Evolutionary conservation across 2,888 invertebrate species (phyloP).

Genomic region (Scotopteryx bipunctaria): DNA sequence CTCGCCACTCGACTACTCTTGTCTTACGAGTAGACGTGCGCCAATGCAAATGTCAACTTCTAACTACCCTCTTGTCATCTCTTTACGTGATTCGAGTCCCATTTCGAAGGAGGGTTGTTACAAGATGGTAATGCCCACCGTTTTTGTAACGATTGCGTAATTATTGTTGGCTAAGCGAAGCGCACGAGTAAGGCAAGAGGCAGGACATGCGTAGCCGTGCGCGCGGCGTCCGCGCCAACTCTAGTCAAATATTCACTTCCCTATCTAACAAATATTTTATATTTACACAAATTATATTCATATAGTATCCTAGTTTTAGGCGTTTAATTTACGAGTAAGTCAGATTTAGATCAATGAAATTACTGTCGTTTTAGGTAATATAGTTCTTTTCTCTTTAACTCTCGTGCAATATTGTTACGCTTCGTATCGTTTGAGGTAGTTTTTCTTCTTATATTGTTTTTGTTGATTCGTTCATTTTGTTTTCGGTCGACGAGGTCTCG

Average conservation of each 20-base stretch:
- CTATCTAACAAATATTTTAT: constrained; percentile 81
- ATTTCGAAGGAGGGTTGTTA: constrained; percentile 13
- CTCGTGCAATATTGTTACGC: constrained; percentile 81
- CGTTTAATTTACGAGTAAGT: constrained; percentile 77
- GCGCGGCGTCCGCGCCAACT: constrained; percentile 57
- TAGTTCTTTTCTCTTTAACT: constrained; percentile 68
- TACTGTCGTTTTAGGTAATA: constrained; percentile 59
- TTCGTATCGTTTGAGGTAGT: constrained; percentile 70
- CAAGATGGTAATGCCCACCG: constrained; percentile 7
- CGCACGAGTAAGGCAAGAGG: constrained; percentile 36
- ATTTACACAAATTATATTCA: constrained; percentile 84
- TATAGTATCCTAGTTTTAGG: constrained; percentile 84
- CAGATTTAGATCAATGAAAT: constrained; percentile 58
- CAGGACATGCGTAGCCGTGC: constrained; percentile 31
- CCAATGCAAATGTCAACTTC: constrained; percentile 27
- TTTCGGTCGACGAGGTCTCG: constrained; percentile 61
- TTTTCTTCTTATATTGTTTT: constrained; percentile 54
- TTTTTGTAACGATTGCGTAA: constrained; percentile 6
- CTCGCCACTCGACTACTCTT: constrained; percentile 32
- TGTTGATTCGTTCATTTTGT: constrained; percentile 54
- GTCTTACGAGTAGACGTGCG: constrained; percentile 31
- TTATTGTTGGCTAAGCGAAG: constrained; percentile 18
- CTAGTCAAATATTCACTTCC: constrained; percentile 83
- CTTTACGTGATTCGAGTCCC: constrained; percentile 12
- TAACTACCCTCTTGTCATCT: constrained; percentile 22